Percentiles rank a stretch among this genome's conserved stretches.
These are phyloP conservation scores for Drosophila nigricruria DNA, from an alignment of 2,888 invertebrate species.

Conservation along the genomic window DNA sequence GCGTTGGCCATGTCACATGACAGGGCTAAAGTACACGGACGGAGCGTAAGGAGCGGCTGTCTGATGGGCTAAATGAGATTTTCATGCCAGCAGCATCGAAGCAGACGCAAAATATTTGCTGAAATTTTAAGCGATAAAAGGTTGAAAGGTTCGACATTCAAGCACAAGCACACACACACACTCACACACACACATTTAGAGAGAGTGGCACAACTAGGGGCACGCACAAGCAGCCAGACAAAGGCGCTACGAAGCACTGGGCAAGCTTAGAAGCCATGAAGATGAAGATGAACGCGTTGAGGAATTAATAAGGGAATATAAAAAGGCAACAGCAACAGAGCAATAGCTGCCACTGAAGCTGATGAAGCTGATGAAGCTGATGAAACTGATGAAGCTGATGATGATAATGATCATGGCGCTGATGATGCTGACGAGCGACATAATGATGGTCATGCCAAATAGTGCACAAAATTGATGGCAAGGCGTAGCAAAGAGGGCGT, in stretches of 20 bases:
- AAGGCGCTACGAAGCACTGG: constrained; percentile 14
- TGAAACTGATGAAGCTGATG: constrained; percentile 15
- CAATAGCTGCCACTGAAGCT: constrained; percentile 13
- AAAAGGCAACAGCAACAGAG: constrained; percentile 25
- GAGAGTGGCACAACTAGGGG: not conserved
- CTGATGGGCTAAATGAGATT: constrained; percentile 63
- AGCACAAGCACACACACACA: constrained; percentile 4
- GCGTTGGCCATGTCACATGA: constrained; percentile 48
- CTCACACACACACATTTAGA: too few relatives aligned
- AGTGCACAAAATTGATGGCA: constrained; percentile 37
- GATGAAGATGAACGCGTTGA: constrained; percentile 53
- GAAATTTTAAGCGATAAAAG: constrained; percentile 73
- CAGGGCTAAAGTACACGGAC: constrained; percentile 24
- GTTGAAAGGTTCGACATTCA: constrained; percentile 62
- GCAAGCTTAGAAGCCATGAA: constrained; percentile 61
- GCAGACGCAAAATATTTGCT: constrained; percentile 61
- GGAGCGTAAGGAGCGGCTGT: constrained; percentile 24
- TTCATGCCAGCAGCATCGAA: constrained; percentile 44
- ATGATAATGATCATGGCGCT: constrained; percentile 15
- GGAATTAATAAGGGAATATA: constrained; percentile 66
- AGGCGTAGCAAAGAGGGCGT: constrained; percentile 1
- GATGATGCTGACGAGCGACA: constrained; percentile 10
- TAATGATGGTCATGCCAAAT: constrained; percentile 33
- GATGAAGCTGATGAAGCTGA: constrained; percentile 16
- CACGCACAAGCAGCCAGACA: constrained; percentile 20